phyloP scores from a whole-genome alignment of 2,113 vertebrate species.

The Mustelus asterias region DNA sequence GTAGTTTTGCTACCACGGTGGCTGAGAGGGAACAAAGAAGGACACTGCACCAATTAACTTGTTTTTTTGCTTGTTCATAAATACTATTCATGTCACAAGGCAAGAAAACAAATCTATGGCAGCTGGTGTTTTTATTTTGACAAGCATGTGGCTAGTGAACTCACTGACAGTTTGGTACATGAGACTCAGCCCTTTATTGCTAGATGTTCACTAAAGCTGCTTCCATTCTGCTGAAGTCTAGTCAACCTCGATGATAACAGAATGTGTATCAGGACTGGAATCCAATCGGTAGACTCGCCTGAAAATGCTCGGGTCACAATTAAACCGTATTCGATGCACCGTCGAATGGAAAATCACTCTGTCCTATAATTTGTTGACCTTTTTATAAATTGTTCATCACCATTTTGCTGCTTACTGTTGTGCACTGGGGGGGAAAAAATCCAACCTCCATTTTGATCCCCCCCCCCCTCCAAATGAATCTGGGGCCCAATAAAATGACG shows the following conservation, averaged over 20 bases:
- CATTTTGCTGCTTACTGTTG: neutral
- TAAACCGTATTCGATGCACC: neutral
- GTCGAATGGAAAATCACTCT: neutral
- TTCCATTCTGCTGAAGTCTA: neutral
- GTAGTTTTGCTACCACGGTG: neutral
- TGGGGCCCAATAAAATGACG: neutral
- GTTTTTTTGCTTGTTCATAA: neutral
- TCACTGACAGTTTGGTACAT: neutral
- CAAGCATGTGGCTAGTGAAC: neutral
- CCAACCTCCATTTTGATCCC: too few species aligned
- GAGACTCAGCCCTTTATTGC: neutral
- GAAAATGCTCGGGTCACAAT: neutral
- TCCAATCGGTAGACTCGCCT: neutral
- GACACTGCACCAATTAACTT: neutral
- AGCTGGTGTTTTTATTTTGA: conserved; percentile 11
- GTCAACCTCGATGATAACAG: neutral
- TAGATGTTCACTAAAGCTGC: neutral
- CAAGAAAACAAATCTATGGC: neutral
- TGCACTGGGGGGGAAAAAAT: too few species aligned
- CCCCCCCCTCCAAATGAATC: neutral
- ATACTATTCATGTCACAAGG: neutral
- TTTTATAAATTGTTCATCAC: neutral
- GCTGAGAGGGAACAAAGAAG: neutral
- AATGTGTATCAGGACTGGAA: neutral
- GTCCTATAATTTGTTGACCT: neutral